A percentile compares a stretch with the other conserved stretches of the same genome.
These are phyloP conservation scores for Amphipoea oculea DNA, from an alignment of 2,888 invertebrate species.

Conservation along the genomic window DNA sequence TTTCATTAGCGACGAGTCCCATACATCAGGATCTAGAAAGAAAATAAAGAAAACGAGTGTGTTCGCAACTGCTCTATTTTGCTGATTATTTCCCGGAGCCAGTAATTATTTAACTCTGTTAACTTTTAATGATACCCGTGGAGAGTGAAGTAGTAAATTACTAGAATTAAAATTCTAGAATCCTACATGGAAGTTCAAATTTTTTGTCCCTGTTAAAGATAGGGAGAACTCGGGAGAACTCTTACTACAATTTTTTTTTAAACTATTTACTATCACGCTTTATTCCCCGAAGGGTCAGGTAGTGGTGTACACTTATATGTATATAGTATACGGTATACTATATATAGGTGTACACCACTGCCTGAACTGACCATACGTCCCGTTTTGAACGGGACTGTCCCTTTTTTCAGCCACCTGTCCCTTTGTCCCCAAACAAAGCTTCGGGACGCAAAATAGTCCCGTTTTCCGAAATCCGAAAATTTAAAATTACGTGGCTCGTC, in stretches of 20 bases:
- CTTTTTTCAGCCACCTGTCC: too few species aligned
- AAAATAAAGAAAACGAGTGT: constrained; percentile 17
- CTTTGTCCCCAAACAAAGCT: too few species aligned
- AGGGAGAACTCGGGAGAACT: neutral
- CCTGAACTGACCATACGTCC: too few species aligned
- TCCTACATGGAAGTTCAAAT: neutral
- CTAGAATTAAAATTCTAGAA: neutral
- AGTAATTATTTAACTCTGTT: constrained; percentile 20
- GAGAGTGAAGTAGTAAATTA: neutral
- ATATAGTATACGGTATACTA: too few species aligned
- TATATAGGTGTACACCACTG: too few species aligned
- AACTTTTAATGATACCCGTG: constrained; percentile 23
- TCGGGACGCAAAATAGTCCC: too few species aligned
- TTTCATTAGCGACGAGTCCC: constrained; percentile 21
- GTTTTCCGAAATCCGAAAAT: too few species aligned
- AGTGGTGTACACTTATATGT: neutral
- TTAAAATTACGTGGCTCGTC: too few species aligned
- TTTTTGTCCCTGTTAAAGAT: too few species aligned
- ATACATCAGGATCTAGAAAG: constrained; percentile 24
- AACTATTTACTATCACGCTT: too few species aligned
- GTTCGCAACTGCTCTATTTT: constrained; percentile 26
- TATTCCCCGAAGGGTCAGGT: neutral
- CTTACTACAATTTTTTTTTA: neutral
- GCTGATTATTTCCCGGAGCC: constrained; percentile 18
- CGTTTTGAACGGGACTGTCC: too few species aligned